Evolutionary conservation across 53 echinoderm and acorn worm genomes (phyloP).

Genomic region (Paracentrotus lividus): DNA sequence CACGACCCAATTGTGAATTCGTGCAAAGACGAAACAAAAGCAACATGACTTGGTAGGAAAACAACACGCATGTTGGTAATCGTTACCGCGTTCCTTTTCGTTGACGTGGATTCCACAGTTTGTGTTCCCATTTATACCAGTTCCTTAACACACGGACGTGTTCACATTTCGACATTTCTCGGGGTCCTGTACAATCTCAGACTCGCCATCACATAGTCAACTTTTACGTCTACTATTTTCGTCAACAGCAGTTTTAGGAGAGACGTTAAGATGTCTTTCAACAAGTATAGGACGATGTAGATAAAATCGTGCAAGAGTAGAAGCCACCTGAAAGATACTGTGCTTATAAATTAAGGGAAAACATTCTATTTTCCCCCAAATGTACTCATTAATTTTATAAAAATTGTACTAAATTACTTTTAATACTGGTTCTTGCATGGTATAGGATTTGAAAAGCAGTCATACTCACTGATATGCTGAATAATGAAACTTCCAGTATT

Average conservation of each 20-base stretch:
- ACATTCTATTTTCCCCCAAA: no score
- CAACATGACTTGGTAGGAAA: conserved; percentile 24
- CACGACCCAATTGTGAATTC: neutral
- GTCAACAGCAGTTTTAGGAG: conserved; percentile 34
- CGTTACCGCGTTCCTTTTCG: neutral
- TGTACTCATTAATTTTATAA: no score
- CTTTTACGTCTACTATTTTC: conserved; percentile 29
- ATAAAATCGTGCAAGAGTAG: neutral
- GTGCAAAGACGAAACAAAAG: neutral
- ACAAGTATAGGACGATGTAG: neutral
- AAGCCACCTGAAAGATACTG: no score
- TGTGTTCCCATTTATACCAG: neutral
- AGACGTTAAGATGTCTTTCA: neutral
- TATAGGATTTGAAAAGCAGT: no score
- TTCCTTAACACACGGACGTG: neutral
- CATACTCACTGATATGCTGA: no score
- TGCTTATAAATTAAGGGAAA: no score
- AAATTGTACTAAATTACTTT: no score
- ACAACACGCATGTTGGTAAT: conserved; percentile 42
- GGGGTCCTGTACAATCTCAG: neutral
- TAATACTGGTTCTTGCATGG: no score
- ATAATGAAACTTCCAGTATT: no score
- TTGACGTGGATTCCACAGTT: conserved; percentile 27
- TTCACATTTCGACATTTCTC: neutral
- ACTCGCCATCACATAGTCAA: conserved; percentile 19